phyloP scores from a whole-genome alignment of 2,113 vertebrate species.

The Pollachius pollachius region DNA sequence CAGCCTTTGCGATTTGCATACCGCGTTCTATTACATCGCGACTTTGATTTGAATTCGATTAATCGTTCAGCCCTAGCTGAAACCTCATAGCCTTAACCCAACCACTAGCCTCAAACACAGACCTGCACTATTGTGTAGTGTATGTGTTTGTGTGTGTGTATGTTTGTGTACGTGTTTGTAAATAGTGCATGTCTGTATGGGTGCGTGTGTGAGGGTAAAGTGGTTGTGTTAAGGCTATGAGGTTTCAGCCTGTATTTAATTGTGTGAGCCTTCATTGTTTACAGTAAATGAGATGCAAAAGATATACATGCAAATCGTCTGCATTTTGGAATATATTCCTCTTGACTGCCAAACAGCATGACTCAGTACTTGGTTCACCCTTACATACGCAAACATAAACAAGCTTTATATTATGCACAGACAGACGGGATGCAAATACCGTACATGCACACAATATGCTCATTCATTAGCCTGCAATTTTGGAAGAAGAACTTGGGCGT shows the following conservation, averaged over 20 bases:
- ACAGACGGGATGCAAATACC: too few relatives aligned
- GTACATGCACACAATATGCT: not conserved
- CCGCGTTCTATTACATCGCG: too few relatives aligned
- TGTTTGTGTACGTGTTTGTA: slow-evolving; percentile 2
- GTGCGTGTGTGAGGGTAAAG: not conserved
- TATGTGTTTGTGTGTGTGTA: not conserved
- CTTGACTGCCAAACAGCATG: slow-evolving; percentile 2
- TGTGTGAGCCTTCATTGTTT: not conserved
- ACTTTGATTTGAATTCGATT: too few relatives aligned
- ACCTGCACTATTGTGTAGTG: too few relatives aligned
- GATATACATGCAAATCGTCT: slow-evolving; percentile 9
- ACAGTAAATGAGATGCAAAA: not conserved
- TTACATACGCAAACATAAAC: not conserved
- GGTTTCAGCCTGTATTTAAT: too few relatives aligned
- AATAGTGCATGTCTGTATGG: slow-evolving; percentile 4
- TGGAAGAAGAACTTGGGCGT: not conserved
- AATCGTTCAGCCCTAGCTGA: too few relatives aligned
- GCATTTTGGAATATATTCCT: not conserved
- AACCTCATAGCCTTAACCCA: too few relatives aligned
- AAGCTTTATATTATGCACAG: not conserved
- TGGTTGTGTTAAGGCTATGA: too few relatives aligned
- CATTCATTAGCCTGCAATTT: too few relatives aligned
- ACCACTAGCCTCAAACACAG: too few relatives aligned
- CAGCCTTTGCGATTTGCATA: too few relatives aligned
- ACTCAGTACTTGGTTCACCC: not conserved